Conservation (phyloP, 2,113 vertebrate species). For the Rutilus rutilus region DNA sequence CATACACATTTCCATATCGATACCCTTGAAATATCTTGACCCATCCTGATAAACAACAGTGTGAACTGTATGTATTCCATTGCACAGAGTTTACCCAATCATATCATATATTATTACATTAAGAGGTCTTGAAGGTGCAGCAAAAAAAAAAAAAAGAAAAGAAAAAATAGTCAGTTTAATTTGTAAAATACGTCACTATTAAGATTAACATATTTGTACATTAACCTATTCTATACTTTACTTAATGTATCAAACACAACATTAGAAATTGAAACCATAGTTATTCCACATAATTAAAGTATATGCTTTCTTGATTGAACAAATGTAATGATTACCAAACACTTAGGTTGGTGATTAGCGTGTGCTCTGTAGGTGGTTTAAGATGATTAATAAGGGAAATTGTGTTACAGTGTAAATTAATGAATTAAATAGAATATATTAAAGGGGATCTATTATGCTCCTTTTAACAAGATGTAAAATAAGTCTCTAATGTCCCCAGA, state of each 20-base stretch:
- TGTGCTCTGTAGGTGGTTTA: neutral
- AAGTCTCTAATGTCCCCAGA: too few species aligned
- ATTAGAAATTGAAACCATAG: neutral
- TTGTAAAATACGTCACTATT: neutral
- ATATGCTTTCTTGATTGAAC: neutral
- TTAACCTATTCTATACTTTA: neutral
- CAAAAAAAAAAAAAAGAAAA: too few species aligned
- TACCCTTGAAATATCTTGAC: neutral
- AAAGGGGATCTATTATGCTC: too few species aligned
- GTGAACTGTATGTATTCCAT: neutral
- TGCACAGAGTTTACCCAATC: neutral
- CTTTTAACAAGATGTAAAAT: too few species aligned
- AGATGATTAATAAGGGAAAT: neutral
- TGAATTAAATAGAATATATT: neutral
- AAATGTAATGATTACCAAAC: constrained; percentile 4
- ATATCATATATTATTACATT: neutral
- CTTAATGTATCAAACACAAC: neutral
- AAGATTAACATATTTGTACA: neutral
- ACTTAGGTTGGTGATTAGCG: neutral
- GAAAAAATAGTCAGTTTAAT: neutral
- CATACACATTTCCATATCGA: neutral
- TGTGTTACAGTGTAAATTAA: neutral
- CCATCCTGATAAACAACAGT: neutral
- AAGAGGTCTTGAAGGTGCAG: neutral
- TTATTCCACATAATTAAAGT: neutral